Evolutionary conservation across 2,797 vertebrate species (phyloP).

Genomic region (Darevskia mixta): DNA sequence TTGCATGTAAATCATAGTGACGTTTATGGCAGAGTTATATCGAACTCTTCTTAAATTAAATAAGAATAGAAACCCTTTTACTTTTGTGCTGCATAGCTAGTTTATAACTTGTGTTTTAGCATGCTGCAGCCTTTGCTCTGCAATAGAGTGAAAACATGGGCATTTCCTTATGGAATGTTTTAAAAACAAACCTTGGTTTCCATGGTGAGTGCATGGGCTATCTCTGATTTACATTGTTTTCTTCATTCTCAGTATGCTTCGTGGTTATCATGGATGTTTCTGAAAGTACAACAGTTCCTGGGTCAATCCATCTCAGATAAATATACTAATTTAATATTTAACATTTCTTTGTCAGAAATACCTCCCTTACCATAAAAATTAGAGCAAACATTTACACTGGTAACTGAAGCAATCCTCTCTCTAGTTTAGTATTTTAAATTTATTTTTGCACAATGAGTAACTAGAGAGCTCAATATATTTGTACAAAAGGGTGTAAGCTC

Average conservation of each 20-base stretch:
- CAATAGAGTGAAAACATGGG: constrained; percentile 6
- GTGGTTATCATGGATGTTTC: background rate
- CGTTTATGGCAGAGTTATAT: background rate
- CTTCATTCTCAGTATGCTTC: constrained; percentile 18
- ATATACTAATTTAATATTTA: constrained; percentile 27
- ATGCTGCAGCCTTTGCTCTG: constrained; percentile 6
- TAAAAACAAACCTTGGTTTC: constrained; percentile 27
- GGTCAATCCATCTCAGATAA: background rate
- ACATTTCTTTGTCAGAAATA: constrained; percentile 39
- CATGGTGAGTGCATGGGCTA: constrained; percentile 12
- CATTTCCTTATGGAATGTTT: constrained; percentile 16
- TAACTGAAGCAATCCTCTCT: background rate
- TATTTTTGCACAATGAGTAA: background rate
- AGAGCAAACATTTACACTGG: background rate
- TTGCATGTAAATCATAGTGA: background rate
- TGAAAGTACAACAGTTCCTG: constrained; percentile 8
- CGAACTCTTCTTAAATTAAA: background rate
- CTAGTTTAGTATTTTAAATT: background rate
- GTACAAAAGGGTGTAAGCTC: background rate
- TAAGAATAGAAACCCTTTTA: background rate
- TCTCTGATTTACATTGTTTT: constrained; percentile 15
- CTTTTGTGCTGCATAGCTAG: background rate
- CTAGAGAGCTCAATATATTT: background rate
- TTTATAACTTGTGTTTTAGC: constrained; percentile 18
- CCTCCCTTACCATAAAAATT: background rate